Evolutionary conservation across 30 jellyfish, hydroid and myxozoan species (phyloP), one percentile per base, ranked within the genome.

Genomic region (Aurelia sp.): DNA sequence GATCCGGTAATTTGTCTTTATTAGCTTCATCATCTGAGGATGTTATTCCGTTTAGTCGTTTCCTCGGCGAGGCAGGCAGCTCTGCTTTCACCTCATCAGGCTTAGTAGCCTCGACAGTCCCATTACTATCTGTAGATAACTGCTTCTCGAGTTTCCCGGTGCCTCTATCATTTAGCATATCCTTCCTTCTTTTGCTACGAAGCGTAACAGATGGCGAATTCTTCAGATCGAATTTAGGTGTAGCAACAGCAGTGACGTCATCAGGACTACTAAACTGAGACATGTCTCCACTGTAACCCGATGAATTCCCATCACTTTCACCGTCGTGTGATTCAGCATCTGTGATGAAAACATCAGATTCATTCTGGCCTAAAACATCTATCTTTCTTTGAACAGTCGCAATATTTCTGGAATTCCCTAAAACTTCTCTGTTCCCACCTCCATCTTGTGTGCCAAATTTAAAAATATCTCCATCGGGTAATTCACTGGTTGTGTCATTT

Each of bases 231-330:
- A 83, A 83, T 65, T 71, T 83, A n/a, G 84, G 80, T 30, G 59
- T n/a, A 4, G 64, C 37, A 12, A 18, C 90, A 2, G 74, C 37
- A 13, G 61, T 48, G 12, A 83, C 81, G 18, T 83, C 92, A 71
- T 83, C 92, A 30, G 92, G 92, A 47, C 92, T 83, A 48, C 85
- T 83, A 15, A 66, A 40, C 64, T 83, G 92, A 1, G 92, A 83
- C 41, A 73, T n/a, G 53, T 83, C 92, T 18, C 92, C 92, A 62
- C 85, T 41, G 64, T 83, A 83, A 19, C 92, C 92, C 16, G 92
- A 70, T 0, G 92, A 83, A 33, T 37, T 71, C 8, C 92, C 86
- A 48, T 83, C 92, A 47, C 92, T 83, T 41, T 82, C 92, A n/a
- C 76, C 92, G 37, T 69, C 72, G 33, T 51, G 75, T 18, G 86